Evolutionary conservation across 53 echinoderm and acorn worm species (phyloP), one percentile per base, ranked within the genome.

Genomic region (Holothuria scabra): DNA sequence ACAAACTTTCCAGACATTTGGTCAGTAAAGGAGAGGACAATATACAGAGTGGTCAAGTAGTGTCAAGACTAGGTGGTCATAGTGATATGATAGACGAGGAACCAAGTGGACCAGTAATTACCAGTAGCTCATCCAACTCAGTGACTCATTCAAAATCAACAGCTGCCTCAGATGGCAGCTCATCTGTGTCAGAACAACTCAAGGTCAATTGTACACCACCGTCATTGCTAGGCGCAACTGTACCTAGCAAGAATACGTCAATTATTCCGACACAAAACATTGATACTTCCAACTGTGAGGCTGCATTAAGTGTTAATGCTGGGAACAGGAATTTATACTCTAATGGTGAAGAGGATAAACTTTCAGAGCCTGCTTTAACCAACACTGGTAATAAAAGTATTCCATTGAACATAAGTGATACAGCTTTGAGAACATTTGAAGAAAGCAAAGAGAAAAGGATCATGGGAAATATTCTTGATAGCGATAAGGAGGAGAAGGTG

Each of bases 391-490:
- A 14, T 2, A 52, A 14, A 8, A 52, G 52, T 16, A 78, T 78
- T 78, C 78, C 78, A 30, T 78, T 56, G 30, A 10, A 56, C 20
- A 52, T 32, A 29, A 56, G 32, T 31, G 23, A 58, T 58, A 33
- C 28, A 78, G 12, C 72, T 72, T 72, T 48, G 21, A 56, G 78
- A 78, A 26, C 59, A 78, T 59, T 78, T 56, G 30, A 21, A 13
- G 56, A 14, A 21, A 32, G 56, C 52, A 78, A 46, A 59, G 78
- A 26, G 14, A 28, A 78, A 31, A 78, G 49, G 56, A 78, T 49
- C 24, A 78, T 78, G 78, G 78, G 78, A 78, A 78, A 78, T 58
- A 58, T 78, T 56, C 52, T 78, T 4, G 78, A 78, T 32, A 78
- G 58, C 8, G 78, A 78, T 28, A 78, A 78, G 78, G 78, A 78